Conservation (phyloP, 2,888 invertebrate genomes). For the Altica lythri region DNA sequence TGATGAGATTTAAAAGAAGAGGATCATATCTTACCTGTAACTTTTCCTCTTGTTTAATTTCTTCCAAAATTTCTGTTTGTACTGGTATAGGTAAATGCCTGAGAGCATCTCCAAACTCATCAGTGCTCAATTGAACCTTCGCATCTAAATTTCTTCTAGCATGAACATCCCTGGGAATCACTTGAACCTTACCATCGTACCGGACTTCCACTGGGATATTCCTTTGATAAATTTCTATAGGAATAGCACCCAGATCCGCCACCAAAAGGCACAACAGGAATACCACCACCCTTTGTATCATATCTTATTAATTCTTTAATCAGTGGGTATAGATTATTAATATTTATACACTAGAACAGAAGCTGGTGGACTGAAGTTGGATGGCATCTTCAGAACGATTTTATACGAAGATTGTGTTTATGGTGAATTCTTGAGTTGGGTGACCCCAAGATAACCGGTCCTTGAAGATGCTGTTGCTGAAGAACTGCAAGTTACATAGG, state of each 20-base stretch:
- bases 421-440: constrained; percentile 33
- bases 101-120: constrained; percentile 30
- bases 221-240: constrained; percentile 36
- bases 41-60: constrained; percentile 9
- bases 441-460: constrained; percentile 33
- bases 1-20: too few relatives aligned
- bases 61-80: not conserved
- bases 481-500: constrained; percentile 29
- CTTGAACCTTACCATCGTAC: constrained; percentile 42
- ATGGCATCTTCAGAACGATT: constrained; percentile 53
- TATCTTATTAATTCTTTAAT: constrained; percentile 29
- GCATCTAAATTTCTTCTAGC: constrained; percentile 44
- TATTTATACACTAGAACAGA: constrained; percentile 1
- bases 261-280: constrained; percentile 34
- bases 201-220: constrained; percentile 51
- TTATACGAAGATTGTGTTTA: constrained; percentile 48
- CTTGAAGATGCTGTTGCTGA: constrained; percentile 20
- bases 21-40: constrained; percentile 8
- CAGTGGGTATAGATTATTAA: not conserved
- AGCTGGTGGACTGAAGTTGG: constrained; percentile 49
- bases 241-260: constrained; percentile 22
- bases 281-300: not conserved
- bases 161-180: constrained; percentile 14
- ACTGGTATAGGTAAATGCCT: constrained; percentile 28
- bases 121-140: constrained; percentile 45